phyloP scores from a whole-genome alignment of 2,888 invertebrate genomes.

The Pharmacophagus antenor region DNA sequence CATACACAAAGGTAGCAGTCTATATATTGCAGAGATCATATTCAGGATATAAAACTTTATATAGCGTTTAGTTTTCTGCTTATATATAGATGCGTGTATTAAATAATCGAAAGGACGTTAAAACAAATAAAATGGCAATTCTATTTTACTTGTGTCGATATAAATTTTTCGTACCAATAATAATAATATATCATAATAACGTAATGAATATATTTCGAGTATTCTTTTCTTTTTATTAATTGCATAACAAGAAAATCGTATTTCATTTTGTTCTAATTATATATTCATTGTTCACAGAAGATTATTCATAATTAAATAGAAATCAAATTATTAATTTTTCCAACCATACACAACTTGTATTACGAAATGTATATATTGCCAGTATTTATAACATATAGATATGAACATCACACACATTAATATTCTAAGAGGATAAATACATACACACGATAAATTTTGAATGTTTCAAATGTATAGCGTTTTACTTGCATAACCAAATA shows the following conservation, averaged over 20 bases:
- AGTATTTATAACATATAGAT: neutral
- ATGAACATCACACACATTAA: neutral
- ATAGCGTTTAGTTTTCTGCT: neutral
- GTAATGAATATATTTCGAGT: neutral
- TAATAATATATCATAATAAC: neutral
- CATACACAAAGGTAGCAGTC: slow-evolving; percentile 19
- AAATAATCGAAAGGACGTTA: neutral
- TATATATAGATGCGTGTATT: neutral
- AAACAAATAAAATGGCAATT: neutral
- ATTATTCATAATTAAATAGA: too few relatives aligned
- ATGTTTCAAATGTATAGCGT: neutral
- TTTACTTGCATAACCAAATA: neutral
- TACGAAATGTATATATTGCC: neutral
- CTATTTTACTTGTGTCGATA: neutral
- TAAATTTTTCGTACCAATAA: too few relatives aligned
- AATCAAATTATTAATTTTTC: too few relatives aligned
- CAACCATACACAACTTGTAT: too few relatives aligned
- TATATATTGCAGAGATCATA: slow-evolving; percentile 26
- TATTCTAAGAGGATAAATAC: neutral
- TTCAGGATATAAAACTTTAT: neutral
- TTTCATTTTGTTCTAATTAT: too few relatives aligned
- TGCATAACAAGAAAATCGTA: neutral
- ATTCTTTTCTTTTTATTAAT: neutral
- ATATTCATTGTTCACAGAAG: neutral
- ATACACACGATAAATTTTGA: neutral